Evolutionary conservation across 2,888 invertebrate species (phyloP).

Genomic region (Scaptodrosophila latifasciaeformis): DNA sequence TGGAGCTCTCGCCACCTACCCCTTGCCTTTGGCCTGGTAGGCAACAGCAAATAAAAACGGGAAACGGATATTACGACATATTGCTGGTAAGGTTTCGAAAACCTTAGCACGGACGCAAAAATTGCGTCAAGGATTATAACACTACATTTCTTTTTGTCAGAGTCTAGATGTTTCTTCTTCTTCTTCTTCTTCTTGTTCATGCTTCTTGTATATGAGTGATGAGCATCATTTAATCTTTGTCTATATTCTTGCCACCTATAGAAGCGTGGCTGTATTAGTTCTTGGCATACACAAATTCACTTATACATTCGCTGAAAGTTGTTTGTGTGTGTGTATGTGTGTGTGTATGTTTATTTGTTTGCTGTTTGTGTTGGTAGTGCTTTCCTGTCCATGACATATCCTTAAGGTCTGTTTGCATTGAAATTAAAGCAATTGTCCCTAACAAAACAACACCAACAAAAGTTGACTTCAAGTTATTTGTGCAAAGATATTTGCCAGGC

Average conservation of each 20-base stretch:
- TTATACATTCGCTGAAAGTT: background rate
- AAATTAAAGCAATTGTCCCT: conserved; percentile 46
- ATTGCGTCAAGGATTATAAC: conserved; percentile 66
- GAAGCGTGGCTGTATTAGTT: background rate
- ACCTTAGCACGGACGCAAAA: conserved; percentile 40
- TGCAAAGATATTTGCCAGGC: no score
- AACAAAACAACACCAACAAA: no score
- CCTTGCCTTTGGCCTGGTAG: no score
- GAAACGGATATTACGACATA: conserved; percentile 68
- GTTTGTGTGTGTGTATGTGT: conserved; percentile 10
- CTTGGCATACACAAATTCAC: background rate
- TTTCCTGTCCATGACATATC: conserved; percentile 62
- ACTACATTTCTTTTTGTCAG: conserved; percentile 44
- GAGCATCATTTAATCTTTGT: conserved; percentile 65
- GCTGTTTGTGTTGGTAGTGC: conserved; percentile 45
- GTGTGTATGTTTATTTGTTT: conserved; percentile 20
- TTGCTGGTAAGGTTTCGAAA: conserved; percentile 51
- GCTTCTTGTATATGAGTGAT: conserved; percentile 60
- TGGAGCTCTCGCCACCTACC: no score
- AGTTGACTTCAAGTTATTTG: no score
- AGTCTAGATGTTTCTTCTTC: background rate
- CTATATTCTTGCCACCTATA: conserved; percentile 32
- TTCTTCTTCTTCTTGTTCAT: conserved; percentile 7
- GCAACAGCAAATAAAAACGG: conserved; percentile 54
- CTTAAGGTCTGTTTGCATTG: conserved; percentile 58